Evolutionary conservation across 2,113 vertebrate genomes (phyloP), one percentile per base, ranked within the genome.

Genomic region (Jacana jacana): DNA sequence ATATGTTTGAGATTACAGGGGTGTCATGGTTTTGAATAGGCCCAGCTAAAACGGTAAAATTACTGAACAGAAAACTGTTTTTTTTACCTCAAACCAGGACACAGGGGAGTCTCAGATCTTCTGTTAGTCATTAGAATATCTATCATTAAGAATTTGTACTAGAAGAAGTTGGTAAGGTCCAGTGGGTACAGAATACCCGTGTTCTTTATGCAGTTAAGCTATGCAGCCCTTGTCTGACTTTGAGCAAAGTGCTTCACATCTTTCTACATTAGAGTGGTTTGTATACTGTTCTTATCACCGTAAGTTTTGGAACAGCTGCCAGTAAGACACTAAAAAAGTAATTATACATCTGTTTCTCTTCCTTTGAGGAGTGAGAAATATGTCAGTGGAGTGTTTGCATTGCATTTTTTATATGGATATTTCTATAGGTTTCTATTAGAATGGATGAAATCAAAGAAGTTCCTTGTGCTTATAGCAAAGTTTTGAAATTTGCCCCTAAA

Each of bases 301-400:
- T 61, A 68, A 60, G 80, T 78, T 94, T 84, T 92, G 73, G 16
- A 95, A 93, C 92, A 95, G 91, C 91, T 95, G 94, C 63, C 71
- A 84, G 65, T 42, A 81, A 92, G 69, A 93, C 80, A 94, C 65
- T 95, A 84, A 95, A 91, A 83, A 71, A 78, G 92, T 94, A 91
- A 93, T 97, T 95, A 94, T 75, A 48, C 95, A 91, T 96, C 94
- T 96, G 96, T 68, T 97, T 97, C 88, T 93, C 0, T 0, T 92
- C 66, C 92, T 91, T 94, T 86, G 77, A 95, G 71, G 86, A 86
- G 46, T n/a, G 17, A 80, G 79, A 64, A 95, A 20, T n/a, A 10
- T 77, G 72, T 57, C 78, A 81, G 55, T 68, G 39, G 76, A 92
- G 64, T 58, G 79, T 88, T 94, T 77, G 19, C 71, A 90, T 81